A percentile compares a stretch with the other conserved stretches of the same genome.
Evolutionary conservation across 2,888 invertebrate genomes (phyloP).

Genomic region (Neoscelio sp.): DNA sequence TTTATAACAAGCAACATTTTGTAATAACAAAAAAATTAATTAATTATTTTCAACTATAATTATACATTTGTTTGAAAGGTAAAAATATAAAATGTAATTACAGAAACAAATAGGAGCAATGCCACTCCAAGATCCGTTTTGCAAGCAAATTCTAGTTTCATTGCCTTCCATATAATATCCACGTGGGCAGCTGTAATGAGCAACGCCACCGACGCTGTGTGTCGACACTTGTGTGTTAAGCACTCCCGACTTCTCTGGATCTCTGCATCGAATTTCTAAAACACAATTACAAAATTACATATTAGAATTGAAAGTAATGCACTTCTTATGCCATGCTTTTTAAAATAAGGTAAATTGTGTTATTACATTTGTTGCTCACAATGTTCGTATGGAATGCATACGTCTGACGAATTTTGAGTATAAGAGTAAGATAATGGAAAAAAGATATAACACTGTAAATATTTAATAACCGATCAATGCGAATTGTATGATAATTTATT

Average conservation of each 20-base stretch:
- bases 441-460: no score
- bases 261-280: slow-evolving; percentile 90
- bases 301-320: slow-evolving; percentile 19
- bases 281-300: slow-evolving; percentile 59
- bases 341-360: background rate
- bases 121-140: slow-evolving; percentile 93
- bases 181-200: slow-evolving; percentile 92
- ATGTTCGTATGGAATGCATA: no score
- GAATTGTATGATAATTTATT: no score
- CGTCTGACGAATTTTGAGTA: no score
- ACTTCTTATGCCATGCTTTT: background rate
- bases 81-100: slow-evolving; percentile 83
- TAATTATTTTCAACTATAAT: no score
- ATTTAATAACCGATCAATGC: no score
- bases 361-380: no score
- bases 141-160: slow-evolving; percentile 89
- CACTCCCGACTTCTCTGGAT: slow-evolving; percentile 86
- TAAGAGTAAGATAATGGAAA: no score
- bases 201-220: slow-evolving; percentile 90
- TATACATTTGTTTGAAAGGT: slow-evolving; percentile 2
- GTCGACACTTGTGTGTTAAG: slow-evolving; percentile 86
- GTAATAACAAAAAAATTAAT: slow-evolving; percentile 21
- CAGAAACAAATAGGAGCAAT: slow-evolving; percentile 91
- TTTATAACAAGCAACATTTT: no score
- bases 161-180: slow-evolving; percentile 93